Evolutionary conservation across 2,113 vertebrate species (phyloP).

Genomic region (Acrocephalus kingi): DNA sequence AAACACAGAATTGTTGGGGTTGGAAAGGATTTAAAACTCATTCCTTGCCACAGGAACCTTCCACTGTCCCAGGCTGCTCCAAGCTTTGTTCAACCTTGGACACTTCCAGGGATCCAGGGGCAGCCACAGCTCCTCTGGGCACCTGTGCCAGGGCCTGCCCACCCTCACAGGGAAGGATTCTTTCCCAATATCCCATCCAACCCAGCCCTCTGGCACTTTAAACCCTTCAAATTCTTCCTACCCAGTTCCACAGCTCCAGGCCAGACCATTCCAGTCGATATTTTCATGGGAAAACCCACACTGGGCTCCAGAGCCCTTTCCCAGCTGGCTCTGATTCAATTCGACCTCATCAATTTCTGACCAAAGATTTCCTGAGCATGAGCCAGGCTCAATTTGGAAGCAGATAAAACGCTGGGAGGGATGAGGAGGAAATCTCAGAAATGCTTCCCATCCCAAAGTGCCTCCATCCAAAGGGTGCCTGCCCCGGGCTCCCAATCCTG

Average conservation of each 20-base stretch:
- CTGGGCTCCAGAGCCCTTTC: background rate
- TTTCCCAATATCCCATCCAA: background rate
- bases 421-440: background rate
- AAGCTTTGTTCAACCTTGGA: background rate
- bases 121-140: background rate
- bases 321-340: background rate
- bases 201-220: background rate
- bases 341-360: background rate
- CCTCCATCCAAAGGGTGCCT: background rate
- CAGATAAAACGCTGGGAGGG: accelerated
- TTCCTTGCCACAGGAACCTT: background rate
- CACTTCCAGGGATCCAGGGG: background rate
- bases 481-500: accelerated
- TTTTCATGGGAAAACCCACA: background rate
- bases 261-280: background rate
- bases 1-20: background rate
- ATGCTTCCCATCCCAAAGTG: background rate
- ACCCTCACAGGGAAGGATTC: background rate
- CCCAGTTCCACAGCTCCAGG: background rate
- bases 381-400: background rate
- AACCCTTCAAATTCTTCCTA: background rate
- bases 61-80: accelerated
- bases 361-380: background rate
- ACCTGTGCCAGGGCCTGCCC: background rate
- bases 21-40: background rate